Percentiles rank a stretch among this genome's conserved stretches.
Conservation (phyloP, 2,888 invertebrate genomes). For the Heterodera filipjevi region DNA sequence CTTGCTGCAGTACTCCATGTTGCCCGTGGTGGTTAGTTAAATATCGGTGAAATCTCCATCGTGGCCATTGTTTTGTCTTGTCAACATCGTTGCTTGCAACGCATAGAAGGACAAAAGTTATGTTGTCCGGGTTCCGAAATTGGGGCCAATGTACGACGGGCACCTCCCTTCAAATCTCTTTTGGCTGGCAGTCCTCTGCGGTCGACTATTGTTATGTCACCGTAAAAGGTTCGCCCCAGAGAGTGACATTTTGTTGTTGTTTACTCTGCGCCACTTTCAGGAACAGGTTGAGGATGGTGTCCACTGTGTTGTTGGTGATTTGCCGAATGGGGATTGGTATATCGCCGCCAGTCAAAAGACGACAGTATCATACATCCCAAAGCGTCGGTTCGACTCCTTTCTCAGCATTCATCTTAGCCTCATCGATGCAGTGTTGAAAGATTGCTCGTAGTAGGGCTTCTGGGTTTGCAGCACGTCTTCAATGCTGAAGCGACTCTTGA, state of each 20-base stretch:
- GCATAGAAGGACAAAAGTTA: not conserved
- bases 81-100: not conserved
- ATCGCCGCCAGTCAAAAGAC: not conserved
- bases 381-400: not conserved
- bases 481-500: not conserved
- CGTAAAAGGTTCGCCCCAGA: not conserved
- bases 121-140: not conserved
- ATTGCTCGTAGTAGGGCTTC: not conserved
- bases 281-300: conserved; percentile 3
- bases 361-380: not conserved
- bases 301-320: not conserved
- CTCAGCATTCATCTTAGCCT: not conserved
- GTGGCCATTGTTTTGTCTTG: not conserved
- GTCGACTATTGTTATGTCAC: not conserved
- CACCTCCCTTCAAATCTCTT: not conserved
- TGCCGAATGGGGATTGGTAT: not conserved
- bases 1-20: not conserved
- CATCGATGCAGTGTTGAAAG: not conserved
- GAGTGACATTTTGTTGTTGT: not conserved
- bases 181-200: not conserved
- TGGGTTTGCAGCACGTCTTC: not conserved
- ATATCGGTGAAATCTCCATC: not conserved
- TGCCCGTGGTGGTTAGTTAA: not conserved
- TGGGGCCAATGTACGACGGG: not conserved
- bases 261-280: not conserved